A percentile compares a stretch with the other conserved stretches of the same genome.
Conservation (phyloP, 2,797 vertebrate genomes). For the Tragelaphus oryx region DNA sequence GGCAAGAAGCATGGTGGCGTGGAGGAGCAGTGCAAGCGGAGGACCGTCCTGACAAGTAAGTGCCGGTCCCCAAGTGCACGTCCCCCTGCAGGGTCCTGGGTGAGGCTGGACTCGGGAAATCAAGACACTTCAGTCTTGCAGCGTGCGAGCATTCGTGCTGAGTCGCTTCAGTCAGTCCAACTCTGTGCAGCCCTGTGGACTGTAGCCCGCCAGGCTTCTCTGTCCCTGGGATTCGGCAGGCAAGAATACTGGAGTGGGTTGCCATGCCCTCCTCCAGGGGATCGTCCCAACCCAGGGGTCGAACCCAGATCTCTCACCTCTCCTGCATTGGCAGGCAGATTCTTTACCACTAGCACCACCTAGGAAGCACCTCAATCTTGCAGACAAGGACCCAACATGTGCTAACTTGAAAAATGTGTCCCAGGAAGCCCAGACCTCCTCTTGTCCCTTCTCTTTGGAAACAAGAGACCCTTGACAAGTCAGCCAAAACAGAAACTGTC, state of each 20-base stretch:
- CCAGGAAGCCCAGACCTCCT: not conserved
- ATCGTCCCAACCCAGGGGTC: not conserved
- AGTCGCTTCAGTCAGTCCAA: not conserved
- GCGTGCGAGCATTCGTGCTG: rapidly evolving
- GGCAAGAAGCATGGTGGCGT: slow-evolving; percentile 97
- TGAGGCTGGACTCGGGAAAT: rapidly evolving
- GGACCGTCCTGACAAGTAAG: slow-evolving; percentile 94
- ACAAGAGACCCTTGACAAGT: not conserved
- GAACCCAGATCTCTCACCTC: not conserved
- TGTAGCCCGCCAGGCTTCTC: not conserved
- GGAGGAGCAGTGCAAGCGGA: slow-evolving; percentile 97
- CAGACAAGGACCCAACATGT: not conserved
- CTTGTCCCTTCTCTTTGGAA: not conserved
- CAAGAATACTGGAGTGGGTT: not conserved
- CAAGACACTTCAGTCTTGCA: not conserved
- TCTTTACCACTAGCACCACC: not conserved
- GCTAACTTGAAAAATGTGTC: not conserved
- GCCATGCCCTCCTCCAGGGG: not conserved
- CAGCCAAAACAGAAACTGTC: not conserved
- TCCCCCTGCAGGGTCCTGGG: rapidly evolving
- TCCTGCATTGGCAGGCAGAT: not conserved
- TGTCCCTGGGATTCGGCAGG: not conserved
- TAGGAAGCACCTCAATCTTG: not conserved
- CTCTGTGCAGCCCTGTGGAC: not conserved
- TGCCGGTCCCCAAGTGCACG: rapidly evolving